These are phyloP conservation scores for Otis tarda DNA, from an alignment of 2,113 vertebrate genomes.

Conservation along the genomic window DNA sequence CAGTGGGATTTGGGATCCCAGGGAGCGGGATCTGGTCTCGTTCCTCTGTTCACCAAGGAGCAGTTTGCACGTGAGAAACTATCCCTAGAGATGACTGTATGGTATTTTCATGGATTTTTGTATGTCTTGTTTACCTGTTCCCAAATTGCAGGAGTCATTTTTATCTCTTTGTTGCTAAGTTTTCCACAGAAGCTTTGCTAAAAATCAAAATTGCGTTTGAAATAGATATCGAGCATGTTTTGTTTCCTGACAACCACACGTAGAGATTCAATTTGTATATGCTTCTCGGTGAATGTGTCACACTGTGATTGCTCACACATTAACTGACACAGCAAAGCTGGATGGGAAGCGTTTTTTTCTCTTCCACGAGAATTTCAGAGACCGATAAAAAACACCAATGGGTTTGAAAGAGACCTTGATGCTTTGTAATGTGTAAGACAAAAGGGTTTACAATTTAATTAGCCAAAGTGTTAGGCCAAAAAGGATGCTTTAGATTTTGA, in stretches of 20 bases:
- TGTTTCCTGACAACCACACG: conserved; percentile 64
- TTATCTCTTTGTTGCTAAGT: conserved; percentile 4
- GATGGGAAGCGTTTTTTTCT: background rate
- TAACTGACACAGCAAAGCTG: conserved; percentile 40
- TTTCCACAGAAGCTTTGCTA: conserved; percentile 2
- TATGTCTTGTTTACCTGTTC: conserved; percentile 20
- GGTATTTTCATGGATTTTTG: background rate
- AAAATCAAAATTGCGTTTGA: conserved; percentile 43
- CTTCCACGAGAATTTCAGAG: background rate
- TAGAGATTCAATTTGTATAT: conserved; percentile 51
- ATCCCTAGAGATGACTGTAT: background rate
- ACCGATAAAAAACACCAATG: background rate
- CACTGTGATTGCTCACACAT: conserved; percentile 53
- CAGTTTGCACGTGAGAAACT: background rate
- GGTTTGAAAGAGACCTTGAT: background rate
- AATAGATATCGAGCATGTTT: conserved; percentile 25
- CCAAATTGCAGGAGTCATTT: background rate
- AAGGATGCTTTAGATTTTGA: background rate
- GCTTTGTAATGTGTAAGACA: background rate
- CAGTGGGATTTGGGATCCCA: background rate
- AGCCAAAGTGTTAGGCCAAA: background rate
- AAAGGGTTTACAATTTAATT: background rate
- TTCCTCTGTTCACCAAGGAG: background rate
- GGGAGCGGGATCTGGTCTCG: background rate
- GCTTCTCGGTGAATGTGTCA: background rate